Evolutionary conservation across 1,140 invertebrate genomes (phyloP), one percentile per base, ranked within the genome.

Genomic region (Drosophila hydei): DNA sequence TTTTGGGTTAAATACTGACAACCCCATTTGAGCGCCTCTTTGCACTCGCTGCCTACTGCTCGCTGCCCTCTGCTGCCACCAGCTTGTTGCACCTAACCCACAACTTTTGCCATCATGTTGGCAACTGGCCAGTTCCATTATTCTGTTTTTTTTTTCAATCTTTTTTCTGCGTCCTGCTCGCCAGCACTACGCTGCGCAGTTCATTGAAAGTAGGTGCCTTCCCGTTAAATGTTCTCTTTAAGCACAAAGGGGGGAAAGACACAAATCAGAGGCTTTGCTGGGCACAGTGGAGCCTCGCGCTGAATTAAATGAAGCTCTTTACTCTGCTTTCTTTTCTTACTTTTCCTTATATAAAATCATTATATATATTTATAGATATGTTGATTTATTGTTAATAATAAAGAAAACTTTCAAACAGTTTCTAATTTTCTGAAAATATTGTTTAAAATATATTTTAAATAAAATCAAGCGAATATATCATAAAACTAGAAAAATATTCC

Each of bases 1-100:
- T 90, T 88, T 84, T 90, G 89, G 89, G 89, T 90, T 90, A 90
- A 90, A 90, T 89, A 90, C 80, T 90, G 89, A 90, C 89, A 90
- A 90, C 89, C 89, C 89, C 81, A 90, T 90, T 90, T 90, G 89
- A 90, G 88, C 84, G 89, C 81, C 89, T 90, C 88, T 88, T 88
- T 88, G 81, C 81, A 81, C 72, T 75, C 72, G 45, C 81, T 75
- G 71, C 80, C 77, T 68, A 64, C 12, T 25, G 23, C 47, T 23
- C 47, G 23, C 23, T 23, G 21, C 2, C n/a, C n/a, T 7, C 77
- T 71, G 71, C 77, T 23, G 51, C 25, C 30, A 7, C n/a, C n/a
- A n/a, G n/a, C 60, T 64, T 69, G n/a, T 85, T 75, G 78, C 83
- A 75, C 83, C 73, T 73, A 77, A 61, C 71, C 71, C 67, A 69